Evolutionary conservation across 2,797 vertebrate species (phyloP), one percentile per base, ranked within the genome.

Genomic region (Cynopterus sphinx): DNA sequence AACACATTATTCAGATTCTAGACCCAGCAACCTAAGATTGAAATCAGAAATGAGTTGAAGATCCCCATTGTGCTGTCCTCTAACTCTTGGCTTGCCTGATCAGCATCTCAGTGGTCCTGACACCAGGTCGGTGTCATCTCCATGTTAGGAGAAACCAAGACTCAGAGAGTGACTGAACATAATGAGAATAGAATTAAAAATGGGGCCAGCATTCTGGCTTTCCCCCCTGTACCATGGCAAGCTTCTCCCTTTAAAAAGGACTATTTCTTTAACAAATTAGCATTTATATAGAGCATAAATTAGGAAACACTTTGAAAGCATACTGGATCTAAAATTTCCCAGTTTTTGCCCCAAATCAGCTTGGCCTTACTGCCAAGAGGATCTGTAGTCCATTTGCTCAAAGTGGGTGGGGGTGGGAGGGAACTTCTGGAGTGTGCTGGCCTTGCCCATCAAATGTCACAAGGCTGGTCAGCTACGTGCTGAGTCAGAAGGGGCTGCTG

Each of bases 251-350:
- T 53, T 73, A 41, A 70, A 57, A 87, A 65, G 61, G n/a, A 26
- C 16, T 75, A 13, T 31, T 86, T 87, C 59, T 87, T 4, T 51
- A 85, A 57, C 70, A 67, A 95, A 83, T 2, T 6, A 53, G 22
- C 26, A 71, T 77, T 68, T 88, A 53, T 36, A 24, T 61, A 36
- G 36, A 91, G 10, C 24, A 33, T 51, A 88, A 79, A 59, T 87
- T 77, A 94, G 39, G 43, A 87, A 63, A 90, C 85, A 16, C 92
- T 87, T 92, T 81, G 67, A 94, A 95, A 82, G 28, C 46, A 90
- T 41, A 70, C 15, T 28, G 31, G 21, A 90, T 46, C 31, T 46
- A 24, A 94, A 92, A 78, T 31, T 49, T 90, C n/a, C 28, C 41
- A 39, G 46, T 43, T 85, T 88, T 43, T 59, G 33, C 33, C 83